A percentile compares a stretch with the other conserved stretches of the same genome.
These are phyloP conservation scores for Lasioglossum zephyrum DNA, from an alignment of 2,888 invertebrate species.

Conservation along the genomic window DNA sequence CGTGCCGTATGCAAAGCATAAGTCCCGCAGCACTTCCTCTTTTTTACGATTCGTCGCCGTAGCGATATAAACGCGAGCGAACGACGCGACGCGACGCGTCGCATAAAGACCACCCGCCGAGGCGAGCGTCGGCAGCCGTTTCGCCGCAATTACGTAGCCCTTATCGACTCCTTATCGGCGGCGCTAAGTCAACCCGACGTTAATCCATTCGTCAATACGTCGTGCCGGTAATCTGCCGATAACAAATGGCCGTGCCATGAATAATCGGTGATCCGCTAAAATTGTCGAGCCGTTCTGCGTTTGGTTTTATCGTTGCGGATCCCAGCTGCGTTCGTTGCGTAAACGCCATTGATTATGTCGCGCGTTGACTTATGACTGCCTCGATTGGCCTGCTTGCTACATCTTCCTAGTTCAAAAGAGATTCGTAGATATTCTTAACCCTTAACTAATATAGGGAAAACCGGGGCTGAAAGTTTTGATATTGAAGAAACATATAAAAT, in stretches of 20 bases:
- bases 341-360: constrained; percentile 19
- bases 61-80: constrained; percentile 41
- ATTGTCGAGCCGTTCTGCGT: constrained; percentile 24
- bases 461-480: too few relatives aligned
- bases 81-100: constrained; percentile 34
- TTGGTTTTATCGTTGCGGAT: constrained; percentile 42
- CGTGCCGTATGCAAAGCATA: constrained; percentile 75
- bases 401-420: not conserved
- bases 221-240: constrained; percentile 56
- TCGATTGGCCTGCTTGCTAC: not conserved
- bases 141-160: constrained; percentile 72
- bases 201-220: constrained; percentile 69
- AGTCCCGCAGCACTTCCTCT: constrained; percentile 37
- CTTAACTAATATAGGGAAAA: too few relatives aligned
- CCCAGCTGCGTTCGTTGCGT: constrained; percentile 32
- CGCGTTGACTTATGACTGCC: not conserved
- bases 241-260: constrained; percentile 56
- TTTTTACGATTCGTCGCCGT: constrained; percentile 65
- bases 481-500: too few relatives aligned
- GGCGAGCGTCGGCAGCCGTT: constrained; percentile 56
- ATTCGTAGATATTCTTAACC: too few relatives aligned
- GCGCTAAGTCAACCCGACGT: constrained; percentile 57
- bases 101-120: constrained; percentile 73
- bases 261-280: constrained; percentile 58
- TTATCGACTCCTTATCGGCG: constrained; percentile 73